Conservation (phyloP, 2,888 invertebrate genomes). For the Arge pagana region DNA sequence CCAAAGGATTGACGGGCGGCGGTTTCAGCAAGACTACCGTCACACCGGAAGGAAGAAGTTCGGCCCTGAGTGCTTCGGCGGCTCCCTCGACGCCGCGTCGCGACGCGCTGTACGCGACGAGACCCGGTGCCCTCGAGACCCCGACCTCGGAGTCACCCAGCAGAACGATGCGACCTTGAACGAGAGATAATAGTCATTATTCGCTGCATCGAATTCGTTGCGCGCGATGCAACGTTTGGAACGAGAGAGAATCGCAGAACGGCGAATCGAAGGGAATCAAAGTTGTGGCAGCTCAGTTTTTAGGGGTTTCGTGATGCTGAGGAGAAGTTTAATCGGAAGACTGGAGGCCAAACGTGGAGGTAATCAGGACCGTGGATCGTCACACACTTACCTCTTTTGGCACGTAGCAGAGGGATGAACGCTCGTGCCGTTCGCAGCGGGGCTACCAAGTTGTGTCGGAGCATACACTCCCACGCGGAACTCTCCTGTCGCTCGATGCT, state of each 20-base stretch:
- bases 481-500: conserved; percentile 71
- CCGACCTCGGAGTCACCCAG: conserved; percentile 54
- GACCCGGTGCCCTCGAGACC: conserved; percentile 57
- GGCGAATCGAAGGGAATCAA: too few species aligned
- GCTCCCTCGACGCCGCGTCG: conserved; percentile 82
- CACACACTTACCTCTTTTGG: conserved; percentile 57
- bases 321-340: too few species aligned
- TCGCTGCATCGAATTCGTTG: too few species aligned
- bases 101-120: conserved; percentile 66
- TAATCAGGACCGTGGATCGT: too few species aligned
- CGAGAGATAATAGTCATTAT: conserved; percentile 12
- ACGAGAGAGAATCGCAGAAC: too few species aligned
- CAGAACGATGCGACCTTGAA: conserved; percentile 47
- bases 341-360: too few species aligned
- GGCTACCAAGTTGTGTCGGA: conserved; percentile 74
- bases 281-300: too few species aligned
- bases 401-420: conserved; percentile 73
- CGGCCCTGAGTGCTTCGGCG: conserved; percentile 72
- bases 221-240: too few species aligned
- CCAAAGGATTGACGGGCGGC: conserved; percentile 48
- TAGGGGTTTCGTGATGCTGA: too few species aligned
- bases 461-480: conserved; percentile 71
- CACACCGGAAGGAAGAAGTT: conserved; percentile 72
- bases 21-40: conserved; percentile 78
- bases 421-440: conserved; percentile 75